Conservation (phyloP, 2,113 vertebrate species). For the Stercorarius parasiticus region DNA sequence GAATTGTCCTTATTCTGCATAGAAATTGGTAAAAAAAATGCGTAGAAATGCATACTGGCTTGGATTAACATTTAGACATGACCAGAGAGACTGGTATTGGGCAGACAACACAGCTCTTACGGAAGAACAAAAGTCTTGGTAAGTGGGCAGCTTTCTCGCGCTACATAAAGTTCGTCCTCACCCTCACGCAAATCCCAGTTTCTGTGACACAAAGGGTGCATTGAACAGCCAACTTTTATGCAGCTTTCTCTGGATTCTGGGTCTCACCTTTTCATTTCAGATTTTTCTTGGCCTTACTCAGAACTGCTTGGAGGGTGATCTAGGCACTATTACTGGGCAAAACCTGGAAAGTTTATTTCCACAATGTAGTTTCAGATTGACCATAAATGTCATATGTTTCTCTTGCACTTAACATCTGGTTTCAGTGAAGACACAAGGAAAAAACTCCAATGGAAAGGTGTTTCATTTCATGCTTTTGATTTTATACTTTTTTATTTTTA, state of each 20-base stretch:
- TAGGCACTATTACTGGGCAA: neutral
- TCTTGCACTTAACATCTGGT: neutral
- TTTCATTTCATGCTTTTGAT: neutral
- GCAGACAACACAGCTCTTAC: neutral
- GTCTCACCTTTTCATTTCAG: neutral
- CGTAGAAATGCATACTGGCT: accelerated
- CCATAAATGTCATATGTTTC: neutral
- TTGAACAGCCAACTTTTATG: neutral
- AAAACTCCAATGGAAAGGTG: neutral
- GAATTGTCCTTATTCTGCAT: neutral
- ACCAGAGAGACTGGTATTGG: neutral
- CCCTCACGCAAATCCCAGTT: neutral
- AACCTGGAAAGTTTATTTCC: neutral
- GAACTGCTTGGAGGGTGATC: neutral
- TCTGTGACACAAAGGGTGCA: neutral
- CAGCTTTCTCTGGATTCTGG: neutral
- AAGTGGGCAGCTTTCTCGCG: neutral
- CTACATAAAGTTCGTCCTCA: neutral
- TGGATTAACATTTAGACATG: neutral
- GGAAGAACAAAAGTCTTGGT: neutral
- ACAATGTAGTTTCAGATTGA: neutral
- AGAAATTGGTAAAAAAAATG: neutral
- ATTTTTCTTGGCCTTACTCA: neutral
- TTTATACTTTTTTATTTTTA: neutral
- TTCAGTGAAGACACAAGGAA: neutral